A percentile compares a stretch with the other conserved stretches of the same genome.
Conservation (phyloP, 1,140 invertebrate genomes). For the Hypsibius dujardini region DNA sequence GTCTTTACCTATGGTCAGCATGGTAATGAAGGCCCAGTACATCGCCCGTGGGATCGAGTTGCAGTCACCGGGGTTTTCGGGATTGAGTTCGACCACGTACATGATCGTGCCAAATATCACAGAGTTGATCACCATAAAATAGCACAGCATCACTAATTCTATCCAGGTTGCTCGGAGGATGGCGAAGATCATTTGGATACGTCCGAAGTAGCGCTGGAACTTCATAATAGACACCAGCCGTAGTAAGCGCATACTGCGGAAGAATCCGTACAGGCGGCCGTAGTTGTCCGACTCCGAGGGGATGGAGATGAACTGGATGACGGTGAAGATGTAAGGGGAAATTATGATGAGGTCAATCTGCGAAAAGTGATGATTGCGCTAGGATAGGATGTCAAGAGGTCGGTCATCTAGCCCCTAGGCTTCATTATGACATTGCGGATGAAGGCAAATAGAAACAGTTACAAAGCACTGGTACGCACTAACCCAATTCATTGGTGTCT, state of each 20-base stretch:
- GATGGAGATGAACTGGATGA: too few species aligned
- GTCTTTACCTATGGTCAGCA: conserved; percentile 75
- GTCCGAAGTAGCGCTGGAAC: not conserved
- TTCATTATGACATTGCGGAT: too few species aligned
- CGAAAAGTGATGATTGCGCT: too few species aligned
- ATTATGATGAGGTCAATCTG: too few species aligned
- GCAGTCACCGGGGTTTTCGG: not conserved
- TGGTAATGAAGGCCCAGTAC: conserved; percentile 96
- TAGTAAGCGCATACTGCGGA: not conserved
- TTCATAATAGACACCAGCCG: conserved; percentile 10
- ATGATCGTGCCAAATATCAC: conserved; percentile 4
- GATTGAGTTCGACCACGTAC: not conserved
- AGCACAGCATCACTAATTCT: conserved; percentile 9
- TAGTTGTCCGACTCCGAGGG: too few species aligned
- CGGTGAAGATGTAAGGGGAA: too few species aligned
- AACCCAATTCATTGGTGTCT: too few species aligned
- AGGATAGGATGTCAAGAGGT: too few species aligned
- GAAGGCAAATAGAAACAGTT: too few species aligned
- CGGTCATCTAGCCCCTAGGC: too few species aligned
- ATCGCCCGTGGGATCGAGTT: conserved; percentile 77
- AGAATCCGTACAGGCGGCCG: not conserved
- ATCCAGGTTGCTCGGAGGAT: not conserved
- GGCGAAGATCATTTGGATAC: conserved; percentile 15
- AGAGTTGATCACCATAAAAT: conserved; percentile 13
- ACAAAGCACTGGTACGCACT: too few species aligned